Evolutionary conservation across 2,113 vertebrate genomes (phyloP).

Genomic region (Willisornis vidua): DNA sequence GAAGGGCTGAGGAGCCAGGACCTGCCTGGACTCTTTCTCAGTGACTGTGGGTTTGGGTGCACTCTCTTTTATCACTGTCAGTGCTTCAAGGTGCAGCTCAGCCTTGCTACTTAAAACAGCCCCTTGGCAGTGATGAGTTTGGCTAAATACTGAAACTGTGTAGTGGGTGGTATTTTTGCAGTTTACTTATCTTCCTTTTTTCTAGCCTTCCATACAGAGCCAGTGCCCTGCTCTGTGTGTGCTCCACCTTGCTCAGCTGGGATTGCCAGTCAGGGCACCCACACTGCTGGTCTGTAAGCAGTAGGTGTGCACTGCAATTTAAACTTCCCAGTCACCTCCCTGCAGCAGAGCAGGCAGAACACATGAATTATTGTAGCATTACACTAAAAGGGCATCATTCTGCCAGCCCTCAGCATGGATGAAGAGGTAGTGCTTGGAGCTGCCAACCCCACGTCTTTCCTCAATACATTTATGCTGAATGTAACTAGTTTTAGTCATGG

Average conservation of each 20-base stretch:
- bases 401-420: neutral
- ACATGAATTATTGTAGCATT: neutral
- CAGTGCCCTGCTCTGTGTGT: neutral
- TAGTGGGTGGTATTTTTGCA: neutral
- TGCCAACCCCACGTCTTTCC: neutral
- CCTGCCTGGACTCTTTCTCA: neutral
- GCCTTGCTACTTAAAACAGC: neutral
- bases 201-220: neutral
- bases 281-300: neutral
- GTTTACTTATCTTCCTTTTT: neutral
- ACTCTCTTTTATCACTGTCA: neutral
- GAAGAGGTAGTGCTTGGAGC: neutral
- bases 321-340: neutral
- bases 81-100: neutral
- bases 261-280: neutral
- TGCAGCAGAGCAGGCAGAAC: neutral
- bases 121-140: neutral
- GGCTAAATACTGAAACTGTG: neutral
- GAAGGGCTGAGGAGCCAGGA: neutral
- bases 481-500: neutral
- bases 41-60: neutral
- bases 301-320: neutral
- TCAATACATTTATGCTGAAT: neutral
- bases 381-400: neutral
- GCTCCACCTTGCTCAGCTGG: neutral